phyloP scores from a whole-genome alignment of 1,140 invertebrate genomes.

The Microplitis demolitor region DNA sequence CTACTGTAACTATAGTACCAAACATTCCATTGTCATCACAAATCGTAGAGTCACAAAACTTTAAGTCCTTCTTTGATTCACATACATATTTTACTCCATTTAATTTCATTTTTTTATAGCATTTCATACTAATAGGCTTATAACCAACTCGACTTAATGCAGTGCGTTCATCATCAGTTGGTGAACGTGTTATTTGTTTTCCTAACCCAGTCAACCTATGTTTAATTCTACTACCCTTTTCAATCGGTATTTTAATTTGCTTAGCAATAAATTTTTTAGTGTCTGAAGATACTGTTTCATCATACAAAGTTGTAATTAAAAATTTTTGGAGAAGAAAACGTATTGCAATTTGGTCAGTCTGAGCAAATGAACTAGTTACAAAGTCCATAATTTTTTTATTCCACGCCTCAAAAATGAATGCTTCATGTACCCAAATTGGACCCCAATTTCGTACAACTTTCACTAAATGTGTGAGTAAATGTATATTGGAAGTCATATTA shows the following conservation, averaged over 20 bases:
- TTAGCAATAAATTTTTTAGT: neutral
- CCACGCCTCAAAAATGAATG: neutral
- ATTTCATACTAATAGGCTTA: neutral
- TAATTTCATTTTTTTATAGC: neutral
- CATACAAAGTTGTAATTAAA: too few relatives aligned
- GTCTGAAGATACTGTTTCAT: too few relatives aligned
- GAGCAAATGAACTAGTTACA: neutral
- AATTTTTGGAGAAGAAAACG: neutral
- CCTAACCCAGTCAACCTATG: neutral
- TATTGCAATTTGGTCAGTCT: neutral
- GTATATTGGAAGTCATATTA: neutral
- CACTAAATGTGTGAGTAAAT: neutral
- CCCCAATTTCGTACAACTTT: neutral
- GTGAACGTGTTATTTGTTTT: neutral
- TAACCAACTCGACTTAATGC: neutral
- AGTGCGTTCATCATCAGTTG: neutral
- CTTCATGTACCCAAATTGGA: neutral
- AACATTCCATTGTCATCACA: neutral
- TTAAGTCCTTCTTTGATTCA: neutral
- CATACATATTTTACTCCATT: neutral
- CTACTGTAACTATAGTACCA: neutral
- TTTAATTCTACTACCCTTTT: neutral
- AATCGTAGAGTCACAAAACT: conserved; percentile 12
- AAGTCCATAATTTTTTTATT: neutral
- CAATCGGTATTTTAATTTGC: neutral